phyloP scores from a whole-genome alignment of 2,113 vertebrate genomes.

The Hippocampus mohnikei region DNA sequence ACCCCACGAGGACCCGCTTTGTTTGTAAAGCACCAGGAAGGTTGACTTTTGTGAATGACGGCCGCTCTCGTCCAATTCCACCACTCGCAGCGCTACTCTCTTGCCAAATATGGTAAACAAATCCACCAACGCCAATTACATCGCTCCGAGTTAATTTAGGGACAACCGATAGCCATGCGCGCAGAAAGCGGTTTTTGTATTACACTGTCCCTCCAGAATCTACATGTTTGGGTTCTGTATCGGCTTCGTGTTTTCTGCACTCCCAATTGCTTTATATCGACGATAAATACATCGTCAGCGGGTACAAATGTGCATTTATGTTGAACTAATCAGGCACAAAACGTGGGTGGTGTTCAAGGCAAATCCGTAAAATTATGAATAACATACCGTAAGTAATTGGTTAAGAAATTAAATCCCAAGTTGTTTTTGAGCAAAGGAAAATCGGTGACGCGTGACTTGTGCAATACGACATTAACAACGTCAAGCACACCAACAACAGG shows the following conservation, averaged over 20 bases:
- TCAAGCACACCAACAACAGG: slow-evolving; percentile 5
- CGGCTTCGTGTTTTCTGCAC: not conserved
- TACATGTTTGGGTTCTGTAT: not conserved
- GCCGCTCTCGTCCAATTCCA: slow-evolving; percentile 70
- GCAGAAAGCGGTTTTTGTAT: slow-evolving; percentile 21
- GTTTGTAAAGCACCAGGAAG: slow-evolving; percentile 74
- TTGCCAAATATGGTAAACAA: slow-evolving; percentile 95
- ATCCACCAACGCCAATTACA: slow-evolving; percentile 75
- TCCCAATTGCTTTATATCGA: not conserved
- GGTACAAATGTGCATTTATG: not conserved
- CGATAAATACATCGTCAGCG: not conserved
- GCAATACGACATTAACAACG: not conserved
- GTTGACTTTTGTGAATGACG: slow-evolving; percentile 79
- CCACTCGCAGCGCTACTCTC: slow-evolving; percentile 68
- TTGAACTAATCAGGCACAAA: not conserved
- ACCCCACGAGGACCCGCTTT: slow-evolving; percentile 76
- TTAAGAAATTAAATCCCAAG: not conserved
- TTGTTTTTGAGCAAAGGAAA: not conserved
- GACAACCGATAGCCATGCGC: slow-evolving; percentile 26
- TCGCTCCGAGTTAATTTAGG: slow-evolving; percentile 51
- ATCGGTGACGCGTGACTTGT: not conserved
- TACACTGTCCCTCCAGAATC: not conserved
- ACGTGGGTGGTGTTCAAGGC: not conserved
- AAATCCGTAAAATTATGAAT: not conserved
- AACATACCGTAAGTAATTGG: not conserved